Evolutionary conservation across 2,113 vertebrate genomes (phyloP).

Genomic region (Podarcis cretensis): DNA sequence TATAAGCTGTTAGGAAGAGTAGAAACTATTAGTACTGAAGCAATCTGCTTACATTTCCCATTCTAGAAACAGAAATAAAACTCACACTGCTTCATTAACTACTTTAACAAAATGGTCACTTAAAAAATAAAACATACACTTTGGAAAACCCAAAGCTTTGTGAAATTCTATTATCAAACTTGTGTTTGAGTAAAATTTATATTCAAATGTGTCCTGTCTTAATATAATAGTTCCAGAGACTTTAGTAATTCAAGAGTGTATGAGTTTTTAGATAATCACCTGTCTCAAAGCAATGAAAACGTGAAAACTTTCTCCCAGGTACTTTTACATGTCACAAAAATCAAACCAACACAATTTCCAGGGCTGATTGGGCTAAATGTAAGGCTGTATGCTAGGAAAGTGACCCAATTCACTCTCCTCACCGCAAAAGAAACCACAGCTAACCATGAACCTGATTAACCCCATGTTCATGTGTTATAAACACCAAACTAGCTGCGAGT

Average conservation of each 20-base stretch:
- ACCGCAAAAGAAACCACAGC: too few relatives aligned
- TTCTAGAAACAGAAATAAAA: not conserved
- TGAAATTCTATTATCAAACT: not conserved
- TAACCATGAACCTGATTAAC: too few relatives aligned
- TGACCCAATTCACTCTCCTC: too few relatives aligned
- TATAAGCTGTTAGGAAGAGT: slow-evolving; percentile 80
- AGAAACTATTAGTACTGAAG: not conserved
- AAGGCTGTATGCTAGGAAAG: too few relatives aligned
- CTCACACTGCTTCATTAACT: not conserved
- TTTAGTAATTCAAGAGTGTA: not conserved
- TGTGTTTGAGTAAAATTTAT: too few relatives aligned
- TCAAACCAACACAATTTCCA: too few relatives aligned
- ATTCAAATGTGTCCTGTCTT: not conserved
- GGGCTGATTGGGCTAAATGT: too few relatives aligned
- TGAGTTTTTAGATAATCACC: not conserved
- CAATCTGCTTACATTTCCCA: not conserved
- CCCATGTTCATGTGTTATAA: too few relatives aligned
- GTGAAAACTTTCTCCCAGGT: too few relatives aligned
- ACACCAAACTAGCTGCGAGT: too few relatives aligned
- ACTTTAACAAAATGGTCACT: not conserved
- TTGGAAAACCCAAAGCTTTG: not conserved
- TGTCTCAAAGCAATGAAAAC: not conserved
- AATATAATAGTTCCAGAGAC: not conserved
- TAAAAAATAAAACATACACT: not conserved
- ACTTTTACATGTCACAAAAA: too few relatives aligned